Base-by-base conservation (phyloP, 2,113 vertebrate species). In the Pachyramphus minor region DNA sequence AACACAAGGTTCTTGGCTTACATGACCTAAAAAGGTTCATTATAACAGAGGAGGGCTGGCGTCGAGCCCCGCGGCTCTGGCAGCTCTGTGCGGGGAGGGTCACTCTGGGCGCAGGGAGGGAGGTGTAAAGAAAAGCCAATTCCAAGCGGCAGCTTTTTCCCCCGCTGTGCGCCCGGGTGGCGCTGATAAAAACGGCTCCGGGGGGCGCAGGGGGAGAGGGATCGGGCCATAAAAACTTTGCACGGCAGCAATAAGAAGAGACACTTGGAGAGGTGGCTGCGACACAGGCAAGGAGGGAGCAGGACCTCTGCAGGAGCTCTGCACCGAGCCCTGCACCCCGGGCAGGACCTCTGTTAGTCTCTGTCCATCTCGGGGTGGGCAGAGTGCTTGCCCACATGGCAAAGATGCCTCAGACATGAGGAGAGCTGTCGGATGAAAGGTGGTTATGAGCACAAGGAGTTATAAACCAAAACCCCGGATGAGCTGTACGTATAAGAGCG, bases 21-120 rank as follows among this genome's bases (percentile, higher is more conserved):
- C 28, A 10, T 74, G 84, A 62, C 44, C 59, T 8, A 22, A 77
- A 89, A 95, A 89, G 84, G 93, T 95, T 93, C 84, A 66, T 90
- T 91, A 33, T 15, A 49, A 5, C 49, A 56, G 91, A 41, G 41
- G 4, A 21, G 53, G 60, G 64, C 88, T 94, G 93, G 91, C 75
- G 4, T 10, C 0, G 7, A 44, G 89, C 87, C 37, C 78, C 76
- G 39, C 25, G 5, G 33, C 76, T 69, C 53, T 25, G 31, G 9
- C 88, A 35, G 73, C 78, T 21, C 60, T 7, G 33, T 8, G 49
- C 16, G 3, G 75, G 87, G 27, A 66, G 75, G 52, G 9, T 28
- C 16, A 3, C 58, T 42, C 37, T 25, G 6, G 8, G 75, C 27
- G 10, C n/a, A 5, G 16, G 31, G n/a, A 44, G 41, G 37, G n/a